Evolutionary conservation across 37 sponge, comb jelly and placozoan genomes (phyloP).

Genomic region (Cliona cf. orientalis): DNA sequence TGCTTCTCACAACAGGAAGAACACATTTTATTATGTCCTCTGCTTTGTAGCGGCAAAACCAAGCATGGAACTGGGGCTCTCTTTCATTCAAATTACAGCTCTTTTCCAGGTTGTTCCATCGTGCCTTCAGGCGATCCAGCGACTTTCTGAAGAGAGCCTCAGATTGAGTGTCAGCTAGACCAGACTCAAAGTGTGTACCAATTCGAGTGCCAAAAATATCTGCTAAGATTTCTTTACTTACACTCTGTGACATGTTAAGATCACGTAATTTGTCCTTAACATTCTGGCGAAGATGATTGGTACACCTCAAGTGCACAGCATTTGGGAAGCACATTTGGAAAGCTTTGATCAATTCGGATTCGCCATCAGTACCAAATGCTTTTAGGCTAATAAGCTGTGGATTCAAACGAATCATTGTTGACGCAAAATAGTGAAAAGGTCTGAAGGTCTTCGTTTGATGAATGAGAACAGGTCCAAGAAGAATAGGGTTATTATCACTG

Average conservation of each 20-base stretch:
- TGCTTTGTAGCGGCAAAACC: conserved; percentile 35
- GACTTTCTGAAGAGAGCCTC: neutral
- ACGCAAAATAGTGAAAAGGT: conserved; percentile 36
- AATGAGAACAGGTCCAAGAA: conserved; percentile 29
- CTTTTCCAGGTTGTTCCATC: conserved; percentile 36
- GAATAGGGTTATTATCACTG: neutral
- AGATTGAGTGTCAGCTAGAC: conserved; percentile 19
- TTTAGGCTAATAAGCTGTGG: neutral
- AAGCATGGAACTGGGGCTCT: conserved; percentile 23
- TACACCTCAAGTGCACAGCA: conserved; percentile 36
- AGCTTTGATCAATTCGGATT: conserved; percentile 37
- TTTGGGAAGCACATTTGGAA: conserved; percentile 23
- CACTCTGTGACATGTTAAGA: neutral
- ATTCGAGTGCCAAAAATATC: conserved; percentile 37
- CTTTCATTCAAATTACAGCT: neutral
- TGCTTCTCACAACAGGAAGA: neutral
- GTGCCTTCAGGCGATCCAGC: neutral
- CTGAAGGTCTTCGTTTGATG: conserved; percentile 38
- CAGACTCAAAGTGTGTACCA: conserved; percentile 19
- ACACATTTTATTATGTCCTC: neutral
- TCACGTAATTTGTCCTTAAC: conserved; percentile 35
- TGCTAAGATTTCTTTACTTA: neutral
- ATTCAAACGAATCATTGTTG: conserved; percentile 26
- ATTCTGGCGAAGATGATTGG: conserved; percentile 38
- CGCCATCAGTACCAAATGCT: conserved; percentile 48